These are phyloP conservation scores for Cololabis saira DNA, from an alignment of 2,113 vertebrate genomes.

Conservation along the genomic window DNA sequence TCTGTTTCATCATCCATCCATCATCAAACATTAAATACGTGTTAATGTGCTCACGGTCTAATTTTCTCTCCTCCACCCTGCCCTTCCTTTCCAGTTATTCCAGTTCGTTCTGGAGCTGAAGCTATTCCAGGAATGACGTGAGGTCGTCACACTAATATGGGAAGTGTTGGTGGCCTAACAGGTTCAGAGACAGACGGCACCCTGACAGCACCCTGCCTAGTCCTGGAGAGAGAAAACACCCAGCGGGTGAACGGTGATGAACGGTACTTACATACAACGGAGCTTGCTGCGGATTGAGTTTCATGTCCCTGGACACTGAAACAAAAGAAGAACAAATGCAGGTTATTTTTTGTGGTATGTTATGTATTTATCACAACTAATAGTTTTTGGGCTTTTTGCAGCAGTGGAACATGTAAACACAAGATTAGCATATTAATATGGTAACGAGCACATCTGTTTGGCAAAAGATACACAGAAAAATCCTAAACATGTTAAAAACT, in stretches of 20 bases:
- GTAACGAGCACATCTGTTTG: too few species aligned
- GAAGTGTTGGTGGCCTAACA: not conserved
- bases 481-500: too few species aligned
- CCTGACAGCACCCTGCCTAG: not conserved
- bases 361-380: not conserved
- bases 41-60: constrained; percentile 2
- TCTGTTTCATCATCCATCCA: too few species aligned
- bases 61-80: not conserved
- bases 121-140: constrained; percentile 9
- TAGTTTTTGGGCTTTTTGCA: not conserved
- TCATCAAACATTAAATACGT: constrained; percentile 12
- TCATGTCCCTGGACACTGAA: constrained; percentile 95
- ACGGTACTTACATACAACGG: constrained; percentile 95
- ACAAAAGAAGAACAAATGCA: constrained; percentile 50
- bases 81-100: constrained; percentile 8
- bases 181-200: constrained; percentile 3
- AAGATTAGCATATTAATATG: not conserved
- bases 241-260: not conserved
- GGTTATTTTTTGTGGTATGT: not conserved
- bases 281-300: constrained; percentile 98
- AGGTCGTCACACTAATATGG: constrained; percentile 10
- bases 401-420: not conserved
- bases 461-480: too few species aligned
- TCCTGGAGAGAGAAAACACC: not conserved
- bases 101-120: constrained; percentile 4